phyloP scores from a whole-genome alignment of 2,113 vertebrate genomes.

The Ictalurus furcatus region DNA sequence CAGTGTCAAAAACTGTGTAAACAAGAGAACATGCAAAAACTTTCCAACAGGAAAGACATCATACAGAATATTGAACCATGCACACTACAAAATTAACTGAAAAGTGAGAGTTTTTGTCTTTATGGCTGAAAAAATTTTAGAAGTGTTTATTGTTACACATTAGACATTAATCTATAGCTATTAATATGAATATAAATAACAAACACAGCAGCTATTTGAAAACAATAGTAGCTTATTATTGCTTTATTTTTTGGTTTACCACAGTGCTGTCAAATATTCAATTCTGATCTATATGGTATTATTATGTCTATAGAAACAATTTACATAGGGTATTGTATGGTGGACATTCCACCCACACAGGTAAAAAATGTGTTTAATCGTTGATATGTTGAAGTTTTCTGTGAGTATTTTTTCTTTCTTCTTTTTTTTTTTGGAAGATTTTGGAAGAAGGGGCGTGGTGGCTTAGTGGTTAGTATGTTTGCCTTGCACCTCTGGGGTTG shows the following conservation, averaged over 20 bases:
- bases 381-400: too few species aligned
- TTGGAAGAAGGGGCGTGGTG: too few species aligned
- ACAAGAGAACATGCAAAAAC: neutral
- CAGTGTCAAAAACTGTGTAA: conserved; percentile 11
- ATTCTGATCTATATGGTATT: neutral
- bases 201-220: neutral
- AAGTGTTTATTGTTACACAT: neutral
- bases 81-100: neutral
- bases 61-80: neutral
- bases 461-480: too few species aligned
- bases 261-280: neutral
- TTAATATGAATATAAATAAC: neutral
- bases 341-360: too few species aligned
- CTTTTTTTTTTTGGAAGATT: too few species aligned
- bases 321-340: neutral
- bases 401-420: too few species aligned
- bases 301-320: neutral
- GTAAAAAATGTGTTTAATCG: too few species aligned
- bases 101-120: conserved; percentile 18
- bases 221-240: neutral
- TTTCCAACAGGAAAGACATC: neutral
- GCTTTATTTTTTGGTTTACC: neutral
- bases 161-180: neutral
- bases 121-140: conserved; percentile 34
- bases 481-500: too few species aligned